Evolutionary conservation across 2,797 vertebrate genomes (phyloP), one percentile per base, ranked within the genome.

Genomic region (Gymnothorax reevesii): DNA sequence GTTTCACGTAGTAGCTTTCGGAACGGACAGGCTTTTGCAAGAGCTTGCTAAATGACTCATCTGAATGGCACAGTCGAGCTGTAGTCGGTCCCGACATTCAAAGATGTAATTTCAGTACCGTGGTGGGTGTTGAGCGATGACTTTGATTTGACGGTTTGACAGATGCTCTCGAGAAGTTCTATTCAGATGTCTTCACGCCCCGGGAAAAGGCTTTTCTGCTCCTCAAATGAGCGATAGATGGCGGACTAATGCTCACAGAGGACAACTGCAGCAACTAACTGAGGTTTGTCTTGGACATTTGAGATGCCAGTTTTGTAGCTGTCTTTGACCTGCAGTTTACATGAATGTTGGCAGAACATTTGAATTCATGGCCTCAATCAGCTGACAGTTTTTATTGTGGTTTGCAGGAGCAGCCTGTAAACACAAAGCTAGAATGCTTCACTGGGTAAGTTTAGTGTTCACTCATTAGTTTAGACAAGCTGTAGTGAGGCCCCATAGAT

Each of bases 1-100:
- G 59, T 20, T 57, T 85, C 64, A 57, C 20, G 33, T 10, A 69
- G 15, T 64, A 75, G 9, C 0, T 77, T 59, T 77, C 49, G 83
- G 52, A 71, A 85, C 69, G 55, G 60, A 57, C 22, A 71, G 54
- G 42, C 84, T 42, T 77, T 71, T 22, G 15, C 42, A 85, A 59
- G 69, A 73, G 49, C 71, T 79, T 49, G 10, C 17, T 27, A 79
- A 85, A 79, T 60, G 84, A 27, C 57, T n/a, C 13, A 60, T 75
- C 4, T 59, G 84, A 85, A 85, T 79, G 33, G n/a, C 55, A n/a
- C 20, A 0, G 55, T 42, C 54, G 52, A 59, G 20, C 54, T 20
- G 3, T 6, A 49, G 22, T 2, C 9, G n/a, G n/a, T 17, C 3
- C 22, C 22, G 9, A n/a, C 64, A 42, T 42, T 42, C 54, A 20